Evolutionary conservation across 2,113 vertebrate genomes (phyloP).

Genomic region (Clarias batrachus): DNA sequence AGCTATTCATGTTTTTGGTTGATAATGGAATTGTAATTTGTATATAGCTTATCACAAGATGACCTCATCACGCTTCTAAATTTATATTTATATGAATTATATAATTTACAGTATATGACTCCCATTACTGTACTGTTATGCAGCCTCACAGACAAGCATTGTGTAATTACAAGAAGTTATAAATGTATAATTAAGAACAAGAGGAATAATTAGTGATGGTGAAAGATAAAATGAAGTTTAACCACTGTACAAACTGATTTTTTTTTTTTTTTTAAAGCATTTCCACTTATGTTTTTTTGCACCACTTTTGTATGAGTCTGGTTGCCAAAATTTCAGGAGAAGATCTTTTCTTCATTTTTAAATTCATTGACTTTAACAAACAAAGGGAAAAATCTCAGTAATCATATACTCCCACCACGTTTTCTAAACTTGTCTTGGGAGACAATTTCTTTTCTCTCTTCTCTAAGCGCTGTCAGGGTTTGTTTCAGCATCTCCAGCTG

Average conservation of each 20-base stretch:
- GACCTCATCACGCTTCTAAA: neutral
- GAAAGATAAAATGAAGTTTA: neutral
- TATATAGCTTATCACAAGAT: neutral
- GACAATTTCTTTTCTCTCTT: neutral
- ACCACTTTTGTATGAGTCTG: neutral
- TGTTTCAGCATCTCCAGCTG: constrained; percentile 18
- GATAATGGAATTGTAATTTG: neutral
- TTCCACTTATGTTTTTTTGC: neutral
- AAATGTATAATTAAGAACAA: neutral
- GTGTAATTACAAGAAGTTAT: neutral
- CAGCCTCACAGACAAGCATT: neutral
- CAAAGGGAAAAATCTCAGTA: neutral
- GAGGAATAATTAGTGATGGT: neutral
- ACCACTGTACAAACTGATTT: neutral
- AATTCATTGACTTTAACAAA: neutral
- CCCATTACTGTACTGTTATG: neutral
- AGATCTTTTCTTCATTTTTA: neutral
- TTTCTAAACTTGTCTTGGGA: neutral
- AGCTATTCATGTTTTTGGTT: neutral
- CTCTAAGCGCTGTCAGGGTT: neutral
- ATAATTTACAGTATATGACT: neutral
- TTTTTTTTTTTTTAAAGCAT: neutral
- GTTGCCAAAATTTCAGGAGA: neutral
- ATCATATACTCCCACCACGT: neutral
- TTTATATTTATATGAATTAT: neutral